These are phyloP conservation scores for Siphamia tubifer DNA, from an alignment of 2,113 vertebrate species.

Conservation along the genomic window DNA sequence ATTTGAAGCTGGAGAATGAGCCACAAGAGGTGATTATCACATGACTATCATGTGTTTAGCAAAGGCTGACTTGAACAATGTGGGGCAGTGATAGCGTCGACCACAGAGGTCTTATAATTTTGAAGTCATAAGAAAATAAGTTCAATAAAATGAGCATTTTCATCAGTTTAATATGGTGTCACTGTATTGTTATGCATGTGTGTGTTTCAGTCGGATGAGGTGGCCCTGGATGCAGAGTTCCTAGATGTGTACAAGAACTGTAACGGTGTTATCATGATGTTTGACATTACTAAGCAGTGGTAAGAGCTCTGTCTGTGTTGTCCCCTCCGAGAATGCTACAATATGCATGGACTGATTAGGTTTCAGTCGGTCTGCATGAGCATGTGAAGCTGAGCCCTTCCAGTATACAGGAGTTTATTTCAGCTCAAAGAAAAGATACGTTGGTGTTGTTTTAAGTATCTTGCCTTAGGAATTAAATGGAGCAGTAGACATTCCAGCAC, in stretches of 20 bases:
- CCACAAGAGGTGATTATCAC: constrained; percentile 90
- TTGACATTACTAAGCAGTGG: constrained; percentile 99
- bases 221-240: constrained; percentile 97
- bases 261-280: constrained; percentile 98
- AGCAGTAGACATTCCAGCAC: not conserved
- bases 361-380: constrained; percentile 25
- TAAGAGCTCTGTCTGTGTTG: constrained; percentile 63
- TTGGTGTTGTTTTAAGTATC: not conserved
- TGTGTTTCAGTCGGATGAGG: constrained; percentile 86
- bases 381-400: not conserved
- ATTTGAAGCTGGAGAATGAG: constrained; percentile 95
- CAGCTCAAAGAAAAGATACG: no score
- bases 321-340: constrained; percentile 20
- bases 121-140: not conserved
- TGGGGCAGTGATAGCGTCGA: constrained; percentile 20
- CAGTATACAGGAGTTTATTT: no score
- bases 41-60: constrained; percentile 40
- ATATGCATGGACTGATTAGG: constrained; percentile 48
- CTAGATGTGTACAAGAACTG: constrained; percentile 98
- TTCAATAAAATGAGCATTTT: not conserved
- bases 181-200: no score
- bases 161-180: not conserved
- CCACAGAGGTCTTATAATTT: not conserved
- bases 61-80: constrained; percentile 3
- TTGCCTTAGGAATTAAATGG: not conserved